Base-by-base conservation (phyloP, 2,888 invertebrate genomes). In the Heliconius charithonia region DNA sequence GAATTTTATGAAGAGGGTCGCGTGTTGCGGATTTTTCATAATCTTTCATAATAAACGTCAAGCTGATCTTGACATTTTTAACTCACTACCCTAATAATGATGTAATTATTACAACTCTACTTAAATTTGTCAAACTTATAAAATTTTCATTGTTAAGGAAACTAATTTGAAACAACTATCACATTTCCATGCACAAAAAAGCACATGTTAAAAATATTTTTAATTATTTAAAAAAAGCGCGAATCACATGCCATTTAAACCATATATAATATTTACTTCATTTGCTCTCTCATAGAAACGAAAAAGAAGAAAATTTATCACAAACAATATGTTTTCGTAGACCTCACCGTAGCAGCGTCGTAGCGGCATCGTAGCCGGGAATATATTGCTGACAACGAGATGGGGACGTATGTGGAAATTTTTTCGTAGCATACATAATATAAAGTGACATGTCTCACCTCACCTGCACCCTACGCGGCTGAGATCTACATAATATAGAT, bases 391-490 rank as follows among this genome's bases (percentile, higher is more conserved):
- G 32, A 41, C 41, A 41, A 27, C 41, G 4, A 37, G 41, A 25
- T 41, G 29, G 29, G 59, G 59, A 73, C 73, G 67, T 67, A 78
- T 78, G 67, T 67, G 9, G 72, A 7, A 37, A n/a, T 37, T 59
- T 59, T 73, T 72, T 72, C 29, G 66, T 37, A 41, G 41, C 77
- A 73, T 78, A 67, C 77, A 78, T 78, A 69, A 74, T 74, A 71
- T 77, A 77, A 65, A 62, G 65, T 19, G 37, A 37, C 71, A 9
- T 45, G 4, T 32, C 74, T 74, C 45, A 27, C 41, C 74, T 56
- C 76, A 73, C 73, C 77, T 74, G 59, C 67, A 72, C 65, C 22
- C 41, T 62, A 25, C 63, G 22, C 72, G 27, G 12, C 32, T 32
- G 74, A 45, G 37, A 62, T 75, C 51, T 66, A 51, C 66, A 56